phyloP scores from a whole-genome alignment of 2,888 invertebrate genomes.

The Drosophila mulleri region DNA sequence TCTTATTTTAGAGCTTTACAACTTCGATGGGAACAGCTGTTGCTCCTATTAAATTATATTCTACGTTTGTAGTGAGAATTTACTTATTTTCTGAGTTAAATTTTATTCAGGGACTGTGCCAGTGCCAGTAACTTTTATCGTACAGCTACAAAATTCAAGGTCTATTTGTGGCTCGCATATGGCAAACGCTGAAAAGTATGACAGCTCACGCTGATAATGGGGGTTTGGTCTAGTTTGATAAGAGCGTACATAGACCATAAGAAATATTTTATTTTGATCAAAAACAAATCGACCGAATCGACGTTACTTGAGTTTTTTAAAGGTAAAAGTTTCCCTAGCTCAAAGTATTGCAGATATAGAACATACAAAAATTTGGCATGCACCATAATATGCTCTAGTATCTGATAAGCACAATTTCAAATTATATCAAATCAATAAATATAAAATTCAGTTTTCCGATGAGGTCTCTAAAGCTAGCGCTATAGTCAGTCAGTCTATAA shows the following conservation, averaged over 20 bases:
- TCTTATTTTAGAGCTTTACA: too few relatives aligned
- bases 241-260: constrained; percentile 9
- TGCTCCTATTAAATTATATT: too few relatives aligned
- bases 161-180: constrained; percentile 1
- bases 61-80: neutral
- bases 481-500: neutral
- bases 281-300: constrained; percentile 3
- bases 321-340: neutral
- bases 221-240: constrained; percentile 28
- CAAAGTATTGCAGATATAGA: neutral
- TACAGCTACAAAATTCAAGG: constrained; percentile 32
- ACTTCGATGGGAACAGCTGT: too few relatives aligned
- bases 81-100: neutral
- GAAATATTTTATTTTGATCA: constrained; percentile 13
- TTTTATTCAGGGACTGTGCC: constrained; percentile 6
- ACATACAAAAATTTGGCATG: neutral
- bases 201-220: constrained; percentile 39
- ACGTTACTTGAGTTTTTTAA: constrained; percentile 1
- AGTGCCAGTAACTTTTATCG: constrained; percentile 36
- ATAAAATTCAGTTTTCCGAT: constrained; percentile 16
- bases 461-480: constrained; percentile 1
- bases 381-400: neutral
- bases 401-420: constrained; percentile 13
- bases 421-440: constrained; percentile 27
- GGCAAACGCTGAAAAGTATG: constrained; percentile 13